These are phyloP conservation scores for Pelosia muscerda DNA, from an alignment of 2,888 invertebrate genomes.

Conservation along the genomic window DNA sequence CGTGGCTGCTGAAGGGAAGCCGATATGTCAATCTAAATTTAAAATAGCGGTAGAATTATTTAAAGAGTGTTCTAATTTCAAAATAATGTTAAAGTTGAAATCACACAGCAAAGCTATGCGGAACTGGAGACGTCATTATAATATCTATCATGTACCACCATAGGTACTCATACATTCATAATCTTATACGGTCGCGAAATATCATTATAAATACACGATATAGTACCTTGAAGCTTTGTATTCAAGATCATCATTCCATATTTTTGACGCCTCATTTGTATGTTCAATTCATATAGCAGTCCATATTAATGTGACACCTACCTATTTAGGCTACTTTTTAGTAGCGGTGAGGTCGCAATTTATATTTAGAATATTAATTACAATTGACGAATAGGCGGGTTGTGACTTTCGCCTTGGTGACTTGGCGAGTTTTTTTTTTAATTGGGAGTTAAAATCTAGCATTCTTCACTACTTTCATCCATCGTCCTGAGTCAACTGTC, in stretches of 20 bases:
- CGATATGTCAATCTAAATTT: too few relatives aligned
- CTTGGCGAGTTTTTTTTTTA: constrained; percentile 19
- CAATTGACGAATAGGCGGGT: constrained; percentile 15
- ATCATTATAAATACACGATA: constrained; percentile 22
- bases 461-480: too few relatives aligned
- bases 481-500: too few relatives aligned
- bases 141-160: constrained; percentile 15
- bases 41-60: too few relatives aligned
- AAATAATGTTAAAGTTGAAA: not conserved
- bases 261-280: constrained; percentile 54
- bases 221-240: constrained; percentile 39
- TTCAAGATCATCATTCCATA: constrained; percentile 37
- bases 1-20: too few relatives aligned
- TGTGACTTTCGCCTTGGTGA: constrained; percentile 31
- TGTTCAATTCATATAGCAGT: constrained; percentile 54
- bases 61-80: too few relatives aligned
- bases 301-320: constrained; percentile 41
- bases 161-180: not conserved
- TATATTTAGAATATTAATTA: constrained; percentile 37
- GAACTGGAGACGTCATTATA: constrained; percentile 10
- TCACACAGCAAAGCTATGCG: constrained; percentile 2
- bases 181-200: constrained; percentile 15
- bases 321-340: constrained; percentile 46
- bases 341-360: constrained; percentile 51
- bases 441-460: too few relatives aligned